phyloP scores from a whole-genome alignment of 1,140 invertebrate genomes.

The Pomacea maculata region DNA sequence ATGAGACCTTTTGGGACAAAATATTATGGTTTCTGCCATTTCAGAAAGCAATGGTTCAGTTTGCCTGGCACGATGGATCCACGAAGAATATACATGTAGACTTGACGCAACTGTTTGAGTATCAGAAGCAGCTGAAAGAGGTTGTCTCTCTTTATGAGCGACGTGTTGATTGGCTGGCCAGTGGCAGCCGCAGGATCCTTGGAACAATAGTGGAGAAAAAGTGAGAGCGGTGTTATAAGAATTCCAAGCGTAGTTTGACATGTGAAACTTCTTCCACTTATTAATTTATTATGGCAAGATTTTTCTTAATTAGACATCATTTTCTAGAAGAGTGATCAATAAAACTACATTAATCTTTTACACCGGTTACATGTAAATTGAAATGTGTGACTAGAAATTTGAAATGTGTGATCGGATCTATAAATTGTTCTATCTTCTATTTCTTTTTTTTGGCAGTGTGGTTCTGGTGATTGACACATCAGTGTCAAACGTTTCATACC shows the following conservation, averaged over 20 bases:
- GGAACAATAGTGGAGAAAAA: slow-evolving; percentile 64
- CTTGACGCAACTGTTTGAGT: slow-evolving; percentile 65
- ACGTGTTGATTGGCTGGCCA: slow-evolving; percentile 64
- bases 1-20: neutral
- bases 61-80: slow-evolving; percentile 65
- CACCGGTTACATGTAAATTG: too few relatives aligned
- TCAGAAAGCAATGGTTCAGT: slow-evolving; percentile 66
- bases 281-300: neutral
- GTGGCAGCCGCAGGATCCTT: slow-evolving; percentile 62
- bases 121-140: slow-evolving; percentile 64
- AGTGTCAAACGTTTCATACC: slow-evolving; percentile 62
- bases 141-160: slow-evolving; percentile 62
- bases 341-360: too few relatives aligned
- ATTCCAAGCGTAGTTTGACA: neutral
- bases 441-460: slow-evolving; percentile 51
- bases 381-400: too few relatives aligned
- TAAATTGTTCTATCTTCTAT: neutral
- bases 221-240: slow-evolving; percentile 38
- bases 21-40: slow-evolving; percentile 13
- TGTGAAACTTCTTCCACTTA: neutral
- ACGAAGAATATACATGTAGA: slow-evolving; percentile 66
- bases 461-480: slow-evolving; percentile 65
- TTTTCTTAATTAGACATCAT: neutral
- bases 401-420: too few relatives aligned
- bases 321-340: too few relatives aligned